Percentiles rank a stretch among this genome's conserved stretches.
Conservation (phyloP, 2,888 invertebrate species). For the Andrena hattorfiana region DNA sequence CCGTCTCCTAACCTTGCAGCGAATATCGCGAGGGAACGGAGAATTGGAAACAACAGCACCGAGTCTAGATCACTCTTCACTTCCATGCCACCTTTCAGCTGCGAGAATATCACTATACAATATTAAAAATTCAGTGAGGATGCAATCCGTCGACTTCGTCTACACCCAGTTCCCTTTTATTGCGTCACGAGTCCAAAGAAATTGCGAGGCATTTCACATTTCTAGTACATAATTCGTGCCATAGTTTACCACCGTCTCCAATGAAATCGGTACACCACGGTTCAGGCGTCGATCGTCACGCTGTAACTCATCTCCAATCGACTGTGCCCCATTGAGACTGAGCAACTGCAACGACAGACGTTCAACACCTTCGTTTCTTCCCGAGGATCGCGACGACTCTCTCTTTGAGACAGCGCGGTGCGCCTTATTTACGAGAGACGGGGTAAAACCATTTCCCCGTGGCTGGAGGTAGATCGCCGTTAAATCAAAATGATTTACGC, state of each 20-base stretch:
- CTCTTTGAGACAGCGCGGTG: slow-evolving; percentile 5
- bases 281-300: no score
- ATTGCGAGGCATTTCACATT: no score
- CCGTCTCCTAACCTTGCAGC: background rate
- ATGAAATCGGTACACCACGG: no score
- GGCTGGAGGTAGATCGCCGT: background rate
- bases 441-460: slow-evolving; percentile 6
- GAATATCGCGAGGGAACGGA: background rate
- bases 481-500: slow-evolving; percentile 35
- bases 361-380: no score
- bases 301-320: no score
- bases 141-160: background rate
- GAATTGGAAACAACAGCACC: slow-evolving; percentile 19
- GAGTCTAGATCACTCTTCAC: slow-evolving; percentile 13
- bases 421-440: slow-evolving; percentile 9
- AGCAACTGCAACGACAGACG: no score
- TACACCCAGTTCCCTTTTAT: background rate
- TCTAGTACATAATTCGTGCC: no score
- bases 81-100: background rate
- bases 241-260: no score
- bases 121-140: slow-evolving; percentile 11
- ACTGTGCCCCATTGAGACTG: no score
- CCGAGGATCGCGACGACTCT: slow-evolving; percentile 3
- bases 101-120: background rate
- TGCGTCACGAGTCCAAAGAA: background rate